Evolutionary conservation across 2,797 vertebrate genomes (phyloP).

Genomic region (Leptoclinus maculatus): DNA sequence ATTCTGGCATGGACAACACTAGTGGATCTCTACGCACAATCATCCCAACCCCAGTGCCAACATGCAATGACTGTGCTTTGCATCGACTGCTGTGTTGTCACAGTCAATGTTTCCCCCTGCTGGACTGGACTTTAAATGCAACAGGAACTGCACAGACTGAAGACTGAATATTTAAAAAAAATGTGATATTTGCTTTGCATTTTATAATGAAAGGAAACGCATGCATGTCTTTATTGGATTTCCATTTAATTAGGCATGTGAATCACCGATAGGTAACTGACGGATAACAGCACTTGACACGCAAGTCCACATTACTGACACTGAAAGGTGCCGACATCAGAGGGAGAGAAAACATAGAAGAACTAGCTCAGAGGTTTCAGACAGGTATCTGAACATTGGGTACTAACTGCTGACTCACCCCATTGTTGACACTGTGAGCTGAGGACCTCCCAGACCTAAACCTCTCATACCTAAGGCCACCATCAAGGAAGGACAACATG

Average conservation of each 20-base stretch:
- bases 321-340: conserved; percentile 18
- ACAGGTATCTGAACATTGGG: neutral
- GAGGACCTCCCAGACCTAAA: conserved; percentile 91
- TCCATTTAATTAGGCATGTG: conserved; percentile 40
- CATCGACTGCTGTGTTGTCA: neutral
- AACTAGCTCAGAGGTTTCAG: neutral
- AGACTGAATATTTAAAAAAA: neutral
- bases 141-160: neutral
- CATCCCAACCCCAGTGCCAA: neutral
- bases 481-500: neutral
- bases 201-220: neutral
- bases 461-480: conserved; percentile 89
- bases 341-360: conserved; percentile 20
- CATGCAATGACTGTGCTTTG: neutral
- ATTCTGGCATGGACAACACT: conserved; percentile 1
- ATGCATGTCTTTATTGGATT: conserved; percentile 17
- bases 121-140: neutral
- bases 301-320: conserved; percentile 32
- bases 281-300: conserved; percentile 34
- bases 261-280: conserved; percentile 8
- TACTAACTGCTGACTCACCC: conserved; percentile 88
- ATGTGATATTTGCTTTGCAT: neutral
- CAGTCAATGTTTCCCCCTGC: conserved; percentile 25
- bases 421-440: conserved; percentile 91
- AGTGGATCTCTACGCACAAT: neutral